phyloP scores from a whole-genome alignment of 1,140 invertebrate genomes.

The Trichonephila clavata region DNA sequence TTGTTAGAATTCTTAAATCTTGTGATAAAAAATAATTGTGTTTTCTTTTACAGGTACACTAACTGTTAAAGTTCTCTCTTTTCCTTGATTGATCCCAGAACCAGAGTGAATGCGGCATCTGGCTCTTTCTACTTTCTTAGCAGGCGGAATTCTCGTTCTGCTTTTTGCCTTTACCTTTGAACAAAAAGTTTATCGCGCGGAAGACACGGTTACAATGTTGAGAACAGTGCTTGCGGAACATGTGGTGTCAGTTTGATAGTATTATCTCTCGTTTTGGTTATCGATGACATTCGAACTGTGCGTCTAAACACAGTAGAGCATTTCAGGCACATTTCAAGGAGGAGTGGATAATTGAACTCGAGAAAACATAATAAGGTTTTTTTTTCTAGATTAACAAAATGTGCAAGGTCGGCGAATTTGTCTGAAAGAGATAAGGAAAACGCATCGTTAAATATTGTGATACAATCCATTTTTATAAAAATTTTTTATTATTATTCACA shows the following conservation, averaged over 20 bases:
- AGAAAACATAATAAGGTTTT: not conserved
- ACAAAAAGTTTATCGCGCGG: not conserved
- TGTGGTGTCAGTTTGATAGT: not conserved
- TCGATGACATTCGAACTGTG: not conserved
- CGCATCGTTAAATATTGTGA: too few relatives aligned
- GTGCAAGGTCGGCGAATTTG: too few relatives aligned
- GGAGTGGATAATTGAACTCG: not conserved
- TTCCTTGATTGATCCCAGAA: not conserved
- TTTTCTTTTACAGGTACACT: too few relatives aligned
- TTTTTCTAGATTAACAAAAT: too few relatives aligned
- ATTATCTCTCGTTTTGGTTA: not conserved
- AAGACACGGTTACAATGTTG: not conserved
- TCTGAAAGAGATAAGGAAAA: too few relatives aligned
- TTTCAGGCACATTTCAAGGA: not conserved
- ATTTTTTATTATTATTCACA: too few relatives aligned
- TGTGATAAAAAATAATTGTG: too few relatives aligned
- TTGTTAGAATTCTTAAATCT: too few relatives aligned
- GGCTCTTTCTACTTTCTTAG: not conserved
- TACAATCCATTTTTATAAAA: too few relatives aligned
- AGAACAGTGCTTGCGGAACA: not conserved
- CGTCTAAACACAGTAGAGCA: not conserved
- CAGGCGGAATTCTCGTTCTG: not conserved
- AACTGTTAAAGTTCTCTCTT: too few relatives aligned
- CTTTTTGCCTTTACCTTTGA: not conserved
- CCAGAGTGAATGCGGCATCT: not conserved